Base-by-base conservation (phyloP, 2,113 vertebrate genomes). In the Solea solea region DNA sequence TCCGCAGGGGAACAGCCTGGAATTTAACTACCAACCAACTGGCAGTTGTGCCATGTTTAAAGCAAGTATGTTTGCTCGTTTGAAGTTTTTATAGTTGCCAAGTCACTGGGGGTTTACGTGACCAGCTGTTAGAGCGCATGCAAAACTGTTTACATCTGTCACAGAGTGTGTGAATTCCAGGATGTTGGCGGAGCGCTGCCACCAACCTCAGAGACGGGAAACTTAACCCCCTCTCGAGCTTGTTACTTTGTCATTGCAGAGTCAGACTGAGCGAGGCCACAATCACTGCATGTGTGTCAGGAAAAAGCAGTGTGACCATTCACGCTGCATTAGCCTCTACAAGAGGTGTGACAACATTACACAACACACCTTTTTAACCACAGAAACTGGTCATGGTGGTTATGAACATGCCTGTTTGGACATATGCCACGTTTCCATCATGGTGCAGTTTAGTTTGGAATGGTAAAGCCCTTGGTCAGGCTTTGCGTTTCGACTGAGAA, bases 141-240 rank as follows among this genome's bases (percentile, higher is more conserved):
- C 58, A 73, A 81, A 85, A 76, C 70, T 78, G 81, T 90, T 86
- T 90, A 83, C 82, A 79, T 86, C 70, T 91, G 85, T 86, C 69
- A 74, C 65, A 57, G 77, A 27, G 42, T 68, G 65, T 67, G 72
- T 72, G 78, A 75, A 84, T 88, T 85, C 80, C 86, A 79, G 86
- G 86, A 87, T 82, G 80, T 82, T 64, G 62, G 70, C 2, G 14
- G 72, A 79, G 74, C 65, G 21, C 71, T 81, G 74, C 80, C 69
- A 84, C 67, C 53, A 72, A 64, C 69, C 67, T 80, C 82, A 65
- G 59, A 87, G 50, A 76, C 85, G 80, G 90, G 86, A 89, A 88
- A 78, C 51, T 56, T 54, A 69, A 78, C 82, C 50, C 63, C 55
- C 83, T 83, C 74, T 74, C 60, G 5, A 9, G 34, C 72, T 74